Evolutionary conservation across 2,888 invertebrate genomes (phyloP).

Genomic region (Aphidius colemani): DNA sequence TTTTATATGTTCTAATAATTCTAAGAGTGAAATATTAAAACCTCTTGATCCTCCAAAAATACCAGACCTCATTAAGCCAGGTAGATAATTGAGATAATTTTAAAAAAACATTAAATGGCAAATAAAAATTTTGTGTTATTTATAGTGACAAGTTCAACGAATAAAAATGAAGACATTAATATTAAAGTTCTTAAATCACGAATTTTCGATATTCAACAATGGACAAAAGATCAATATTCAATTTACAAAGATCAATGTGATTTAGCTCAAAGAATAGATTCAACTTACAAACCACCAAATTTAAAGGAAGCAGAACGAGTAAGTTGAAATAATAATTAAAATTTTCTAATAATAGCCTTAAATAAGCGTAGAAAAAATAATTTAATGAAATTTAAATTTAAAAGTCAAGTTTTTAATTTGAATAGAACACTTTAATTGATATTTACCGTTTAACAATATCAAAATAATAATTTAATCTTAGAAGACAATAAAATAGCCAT

Average conservation of each 20-base stretch:
- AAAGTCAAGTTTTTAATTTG: too few relatives aligned
- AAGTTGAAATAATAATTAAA: not conserved
- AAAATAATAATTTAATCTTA: too few relatives aligned
- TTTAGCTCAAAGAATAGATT: constrained; percentile 42
- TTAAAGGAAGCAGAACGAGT: constrained; percentile 41
- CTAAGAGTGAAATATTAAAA: constrained; percentile 27
- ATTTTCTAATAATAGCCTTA: too few relatives aligned
- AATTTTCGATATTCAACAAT: constrained; percentile 42
- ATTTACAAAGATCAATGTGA: constrained; percentile 45
- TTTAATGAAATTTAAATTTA: too few relatives aligned
- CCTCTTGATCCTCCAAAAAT: constrained; percentile 48
- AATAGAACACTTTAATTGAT: too few relatives aligned
- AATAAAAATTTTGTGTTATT: not conserved
- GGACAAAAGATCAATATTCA: constrained; percentile 48
- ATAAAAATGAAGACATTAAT: constrained; percentile 11
- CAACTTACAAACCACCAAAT: constrained; percentile 42
- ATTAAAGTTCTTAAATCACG: constrained; percentile 36
- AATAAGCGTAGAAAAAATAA: too few relatives aligned
- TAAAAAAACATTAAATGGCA: not conserved
- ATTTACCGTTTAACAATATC: too few relatives aligned
- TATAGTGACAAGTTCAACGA: not conserved
- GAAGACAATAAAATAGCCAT: too few relatives aligned
- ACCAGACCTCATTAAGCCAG: constrained; percentile 37
- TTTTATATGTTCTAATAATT: constrained; percentile 25
- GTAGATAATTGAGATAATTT: constrained; percentile 32